Percentiles rank a stretch among this genome's conserved stretches.
Conservation (phyloP, 2,888 invertebrate species). For the Ramazzottius varieornatus region DNA sequence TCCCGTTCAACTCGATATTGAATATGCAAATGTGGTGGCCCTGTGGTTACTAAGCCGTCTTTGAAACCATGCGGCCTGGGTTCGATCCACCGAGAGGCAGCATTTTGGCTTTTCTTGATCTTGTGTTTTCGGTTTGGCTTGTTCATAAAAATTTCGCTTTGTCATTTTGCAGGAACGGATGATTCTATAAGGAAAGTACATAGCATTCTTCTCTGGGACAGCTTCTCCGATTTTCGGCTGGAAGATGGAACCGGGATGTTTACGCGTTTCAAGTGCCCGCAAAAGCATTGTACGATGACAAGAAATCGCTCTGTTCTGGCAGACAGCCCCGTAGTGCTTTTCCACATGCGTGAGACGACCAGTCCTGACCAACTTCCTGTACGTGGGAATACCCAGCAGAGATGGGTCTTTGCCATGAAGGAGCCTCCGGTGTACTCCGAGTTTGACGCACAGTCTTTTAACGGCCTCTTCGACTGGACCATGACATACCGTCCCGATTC, state of each 20-base stretch:
- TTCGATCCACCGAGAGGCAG: too few relatives aligned
- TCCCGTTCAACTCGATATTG: too few relatives aligned
- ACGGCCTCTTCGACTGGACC: not conserved
- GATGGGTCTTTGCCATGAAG: not conserved
- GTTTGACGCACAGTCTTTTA: not conserved
- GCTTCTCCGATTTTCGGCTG: not conserved
- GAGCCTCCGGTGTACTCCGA: not conserved
- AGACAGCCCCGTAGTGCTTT: not conserved
- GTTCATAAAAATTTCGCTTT: too few relatives aligned
- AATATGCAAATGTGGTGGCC: too few relatives aligned
- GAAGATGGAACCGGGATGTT: not conserved
- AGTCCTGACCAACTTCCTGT: not conserved
- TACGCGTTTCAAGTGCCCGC: not conserved
- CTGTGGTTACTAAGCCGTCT: too few relatives aligned
- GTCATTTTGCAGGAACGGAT: too few relatives aligned
- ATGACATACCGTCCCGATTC: not conserved
- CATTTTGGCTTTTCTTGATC: too few relatives aligned
- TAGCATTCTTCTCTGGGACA: not conserved
- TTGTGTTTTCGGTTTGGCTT: too few relatives aligned
- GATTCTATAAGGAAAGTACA: too few relatives aligned
- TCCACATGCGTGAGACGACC: not conserved
- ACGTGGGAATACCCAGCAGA: not conserved
- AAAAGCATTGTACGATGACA: not conserved
- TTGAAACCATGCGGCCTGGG: too few relatives aligned
- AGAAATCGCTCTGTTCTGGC: not conserved